A percentile compares a stretch with the other conserved stretches of the same genome.
Evolutionary conservation across 2,113 vertebrate genomes (phyloP).

Genomic region (Nestor notabilis): DNA sequence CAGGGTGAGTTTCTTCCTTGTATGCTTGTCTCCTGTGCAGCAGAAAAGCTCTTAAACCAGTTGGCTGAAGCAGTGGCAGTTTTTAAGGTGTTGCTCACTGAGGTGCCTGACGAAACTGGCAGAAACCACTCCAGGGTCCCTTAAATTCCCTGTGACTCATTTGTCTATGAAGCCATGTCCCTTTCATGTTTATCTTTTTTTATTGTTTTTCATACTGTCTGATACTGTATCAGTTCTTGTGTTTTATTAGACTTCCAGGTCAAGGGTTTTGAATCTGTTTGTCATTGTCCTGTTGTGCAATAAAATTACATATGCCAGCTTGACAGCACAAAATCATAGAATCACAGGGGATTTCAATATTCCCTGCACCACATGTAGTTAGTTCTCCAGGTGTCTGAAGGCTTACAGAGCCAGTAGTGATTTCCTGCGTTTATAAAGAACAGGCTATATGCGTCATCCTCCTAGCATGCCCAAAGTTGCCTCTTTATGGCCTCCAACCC

Average conservation of each 20-base stretch:
- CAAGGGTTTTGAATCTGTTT: constrained; percentile 2
- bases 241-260: constrained; percentile 24
- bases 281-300: neutral
- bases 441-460: neutral
- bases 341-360: neutral
- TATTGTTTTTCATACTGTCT: neutral
- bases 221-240: neutral
- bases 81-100: neutral
- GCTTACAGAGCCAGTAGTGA: neutral
- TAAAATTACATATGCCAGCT: neutral
- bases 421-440: neutral
- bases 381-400: neutral
- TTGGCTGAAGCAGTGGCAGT: neutral
- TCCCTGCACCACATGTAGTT: neutral
- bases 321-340: neutral
- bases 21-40: neutral
- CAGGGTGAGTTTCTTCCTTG: rapidly evolving
- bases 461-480: neutral
- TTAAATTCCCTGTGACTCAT: constrained; percentile 1
- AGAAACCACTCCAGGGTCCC: neutral
- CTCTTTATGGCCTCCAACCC: neutral
- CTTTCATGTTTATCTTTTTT: neutral
- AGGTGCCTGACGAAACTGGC: neutral
- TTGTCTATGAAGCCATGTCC: neutral
- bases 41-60: neutral